Percentiles rank a stretch among this genome's conserved stretches.
phyloP scores from a whole-genome alignment of 2,113 vertebrate genomes.

The Pterophyllum scalare region DNA sequence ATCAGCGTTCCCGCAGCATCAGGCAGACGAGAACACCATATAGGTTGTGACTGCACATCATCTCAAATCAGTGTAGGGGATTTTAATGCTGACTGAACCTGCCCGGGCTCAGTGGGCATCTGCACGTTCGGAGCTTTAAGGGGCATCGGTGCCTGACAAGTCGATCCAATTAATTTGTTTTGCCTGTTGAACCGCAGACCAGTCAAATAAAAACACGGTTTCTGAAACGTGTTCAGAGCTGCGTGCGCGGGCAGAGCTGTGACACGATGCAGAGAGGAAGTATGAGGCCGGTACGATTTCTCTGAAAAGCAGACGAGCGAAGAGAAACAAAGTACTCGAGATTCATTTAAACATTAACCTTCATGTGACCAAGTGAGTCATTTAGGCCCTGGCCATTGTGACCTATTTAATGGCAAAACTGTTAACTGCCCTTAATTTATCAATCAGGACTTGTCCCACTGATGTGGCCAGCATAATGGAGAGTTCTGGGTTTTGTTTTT shows the following conservation, averaged over 20 bases:
- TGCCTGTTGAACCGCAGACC: neutral
- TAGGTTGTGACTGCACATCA: slow-evolving; percentile 31
- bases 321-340: neutral
- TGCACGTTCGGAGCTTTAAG: neutral
- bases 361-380: neutral
- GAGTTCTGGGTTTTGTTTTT: neutral
- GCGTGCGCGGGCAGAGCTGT: neutral
- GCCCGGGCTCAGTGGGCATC: neutral
- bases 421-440: neutral
- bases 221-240: neutral
- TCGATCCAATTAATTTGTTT: neutral
- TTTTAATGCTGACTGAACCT: slow-evolving; percentile 24
- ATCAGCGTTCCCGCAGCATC: neutral
- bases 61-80: slow-evolving; percentile 2
- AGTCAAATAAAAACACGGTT: neutral
- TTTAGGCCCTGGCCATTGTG: too few species aligned
- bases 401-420: too few species aligned
- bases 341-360: neutral
- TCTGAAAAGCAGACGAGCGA: neutral
- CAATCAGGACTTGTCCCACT: neutral
- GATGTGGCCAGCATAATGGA: fast-evolving
- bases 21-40: neutral
- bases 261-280: neutral
- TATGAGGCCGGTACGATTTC: neutral
- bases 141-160: neutral